These are phyloP conservation scores for Cybosia mesomella DNA, from an alignment of 2,888 invertebrate species.

Conservation along the genomic window DNA sequence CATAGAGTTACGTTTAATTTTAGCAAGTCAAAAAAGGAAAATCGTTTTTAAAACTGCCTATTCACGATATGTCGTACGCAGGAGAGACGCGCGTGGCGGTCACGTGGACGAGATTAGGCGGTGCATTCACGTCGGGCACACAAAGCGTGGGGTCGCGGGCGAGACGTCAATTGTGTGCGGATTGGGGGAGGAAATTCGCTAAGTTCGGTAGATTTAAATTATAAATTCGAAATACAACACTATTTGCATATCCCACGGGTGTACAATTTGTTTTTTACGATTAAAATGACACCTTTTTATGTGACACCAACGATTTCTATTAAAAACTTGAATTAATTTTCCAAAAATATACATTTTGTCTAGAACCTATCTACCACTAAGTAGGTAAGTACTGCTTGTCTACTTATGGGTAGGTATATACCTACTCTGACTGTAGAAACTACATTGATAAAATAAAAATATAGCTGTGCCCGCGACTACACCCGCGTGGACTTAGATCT, in stretches of 20 bases:
- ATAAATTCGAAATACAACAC: conserved; percentile 79
- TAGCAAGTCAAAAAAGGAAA: conserved; percentile 35
- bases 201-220: conserved; percentile 85
- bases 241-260: conserved; percentile 86
- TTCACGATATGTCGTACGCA: conserved; percentile 79
- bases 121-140: conserved; percentile 81
- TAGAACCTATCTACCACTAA: background rate
- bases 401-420: too few species aligned
- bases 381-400: background rate
- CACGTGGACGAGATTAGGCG: conserved; percentile 84
- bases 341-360: too few species aligned
- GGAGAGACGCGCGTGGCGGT: conserved; percentile 75
- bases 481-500: too few species aligned
- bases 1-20: conserved; percentile 59
- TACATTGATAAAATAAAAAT: too few species aligned
- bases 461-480: too few species aligned
- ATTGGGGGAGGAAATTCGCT: conserved; percentile 81
- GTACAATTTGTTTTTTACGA: conserved; percentile 49
- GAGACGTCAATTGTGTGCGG: conserved; percentile 81
- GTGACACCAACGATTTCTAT: conserved; percentile 35
- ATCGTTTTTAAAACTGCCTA: conserved; percentile 63
- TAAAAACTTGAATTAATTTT: background rate
- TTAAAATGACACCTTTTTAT: conserved; percentile 47
- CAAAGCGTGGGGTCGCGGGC: conserved; percentile 75
- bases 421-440: too few species aligned